phyloP scores from a whole-genome alignment of 1,140 invertebrate species.

The Pinna nobilis region DNA sequence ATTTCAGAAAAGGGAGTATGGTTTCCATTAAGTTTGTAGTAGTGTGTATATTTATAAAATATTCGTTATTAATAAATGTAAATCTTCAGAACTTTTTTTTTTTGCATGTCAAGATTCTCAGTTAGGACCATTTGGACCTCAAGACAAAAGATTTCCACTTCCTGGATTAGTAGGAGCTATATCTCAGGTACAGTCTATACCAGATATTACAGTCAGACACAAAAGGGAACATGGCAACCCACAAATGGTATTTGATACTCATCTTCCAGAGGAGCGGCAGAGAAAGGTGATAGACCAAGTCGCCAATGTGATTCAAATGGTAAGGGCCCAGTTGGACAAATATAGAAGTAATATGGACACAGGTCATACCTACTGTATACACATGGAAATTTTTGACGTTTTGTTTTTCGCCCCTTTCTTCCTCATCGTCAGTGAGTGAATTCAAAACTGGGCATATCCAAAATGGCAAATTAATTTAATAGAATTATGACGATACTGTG shows the following conservation, averaged over 20 bases:
- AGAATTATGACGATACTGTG: no score
- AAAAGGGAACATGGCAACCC: background rate
- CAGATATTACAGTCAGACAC: background rate
- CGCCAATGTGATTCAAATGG: conserved; percentile 30
- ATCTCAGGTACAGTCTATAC: conserved; percentile 36
- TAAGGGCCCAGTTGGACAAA: conserved; percentile 11
- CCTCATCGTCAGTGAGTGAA: no score
- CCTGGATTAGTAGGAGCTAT: conserved; percentile 80
- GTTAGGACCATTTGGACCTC: conserved; percentile 76
- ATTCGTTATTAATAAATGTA: no score
- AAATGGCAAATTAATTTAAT: no score
- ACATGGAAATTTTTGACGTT: no score
- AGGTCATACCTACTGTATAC: background rate
- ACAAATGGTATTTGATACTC: conserved; percentile 35
- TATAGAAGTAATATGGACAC: background rate
- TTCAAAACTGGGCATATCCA: no score
- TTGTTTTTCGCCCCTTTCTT: no score
- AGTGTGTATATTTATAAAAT: no score
- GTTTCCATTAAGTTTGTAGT: no score
- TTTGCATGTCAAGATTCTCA: conserved; percentile 4
- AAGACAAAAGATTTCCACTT: conserved; percentile 82
- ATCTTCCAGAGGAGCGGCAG: conserved; percentile 47
- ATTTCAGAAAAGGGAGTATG: no score
- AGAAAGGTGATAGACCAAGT: conserved; percentile 46
- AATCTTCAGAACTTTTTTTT: no score